Base-by-base conservation (phyloP, 2,888 invertebrate species). In the Cryptus armator region DNA sequence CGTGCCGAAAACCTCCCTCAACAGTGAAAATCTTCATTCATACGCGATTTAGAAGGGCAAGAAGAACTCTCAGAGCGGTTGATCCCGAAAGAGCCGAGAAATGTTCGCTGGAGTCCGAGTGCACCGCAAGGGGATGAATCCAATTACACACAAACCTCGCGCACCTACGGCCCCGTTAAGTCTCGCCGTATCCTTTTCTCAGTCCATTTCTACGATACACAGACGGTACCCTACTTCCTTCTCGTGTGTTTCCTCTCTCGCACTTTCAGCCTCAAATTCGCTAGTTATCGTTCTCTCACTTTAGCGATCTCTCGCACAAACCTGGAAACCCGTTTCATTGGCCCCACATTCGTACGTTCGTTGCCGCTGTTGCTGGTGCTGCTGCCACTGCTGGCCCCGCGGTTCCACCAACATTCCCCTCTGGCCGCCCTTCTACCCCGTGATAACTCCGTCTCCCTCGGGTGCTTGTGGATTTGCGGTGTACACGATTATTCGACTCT, bases 91-190 rank as follows among this genome's bases (percentile, higher is more conserved):
- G 81, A 56, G 68, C 76, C 51, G 75, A 77, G 82, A 76, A 84
- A 78, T 66, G 29, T 14, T 62, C 53, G 78, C 72, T 62, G 77
- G 71, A 70, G 84, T 53, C 74, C 81, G 85, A 86, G 89, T 87
- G 88, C 86, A 87, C 86, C 86, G 87, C 88, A 82, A 88, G 86
- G 89, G 90, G 89, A 91, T 91, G 91, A 92, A 92, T 92, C 92
- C 91, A 92, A 92, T 93, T 92, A 92, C 92, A 90, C 88, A 90
- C 90, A 89, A 91, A 53, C 90, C 91, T 91, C 89, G 89, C 91
- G 89, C 91, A 90, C 90, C 90, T 89, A 90, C 90, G 90, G 89
- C 87, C 91, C 37, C 90, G 91, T 92, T 92, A 90, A 90, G 86
- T 87, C 87, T 83, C 86, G 78, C 72, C 87, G 51, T 70, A 78